Conservation (phyloP, 2,797 vertebrate species). For the Enoplosus armatus region DNA sequence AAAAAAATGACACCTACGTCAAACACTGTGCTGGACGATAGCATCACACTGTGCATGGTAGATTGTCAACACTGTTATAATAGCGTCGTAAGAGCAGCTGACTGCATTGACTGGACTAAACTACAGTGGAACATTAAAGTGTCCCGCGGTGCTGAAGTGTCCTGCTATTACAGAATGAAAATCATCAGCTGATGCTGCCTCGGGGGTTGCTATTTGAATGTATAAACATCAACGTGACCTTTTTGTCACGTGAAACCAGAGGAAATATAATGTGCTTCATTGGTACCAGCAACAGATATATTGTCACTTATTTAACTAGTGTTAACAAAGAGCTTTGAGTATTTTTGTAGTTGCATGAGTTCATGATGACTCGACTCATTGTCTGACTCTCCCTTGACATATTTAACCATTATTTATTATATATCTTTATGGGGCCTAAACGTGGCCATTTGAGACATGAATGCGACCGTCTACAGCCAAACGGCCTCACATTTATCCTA, state of each 20-base stretch:
- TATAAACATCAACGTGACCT: neutral
- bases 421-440: neutral
- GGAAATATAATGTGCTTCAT: neutral
- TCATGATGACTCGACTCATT: neutral
- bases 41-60: neutral
- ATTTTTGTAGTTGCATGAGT: neutral
- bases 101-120: neutral
- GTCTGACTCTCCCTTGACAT: neutral
- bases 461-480: neutral
- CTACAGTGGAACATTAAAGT: neutral
- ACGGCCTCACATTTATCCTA: neutral
- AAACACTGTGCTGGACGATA: fast-evolving
- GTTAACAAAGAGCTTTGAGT: neutral
- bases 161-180: neutral
- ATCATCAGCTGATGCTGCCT: conserved; percentile 7
- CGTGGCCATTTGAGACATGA: neutral
- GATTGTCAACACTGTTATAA: neutral
- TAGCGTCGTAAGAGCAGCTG: conserved; percentile 11
- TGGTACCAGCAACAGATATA: neutral
- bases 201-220: neutral
- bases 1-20: neutral
- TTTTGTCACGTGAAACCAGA: neutral
- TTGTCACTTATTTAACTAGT: neutral
- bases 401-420: neutral
- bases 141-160: neutral